Evolutionary conservation across 2,113 vertebrate genomes (phyloP).

Genomic region (Oryzias curvinotus): DNA sequence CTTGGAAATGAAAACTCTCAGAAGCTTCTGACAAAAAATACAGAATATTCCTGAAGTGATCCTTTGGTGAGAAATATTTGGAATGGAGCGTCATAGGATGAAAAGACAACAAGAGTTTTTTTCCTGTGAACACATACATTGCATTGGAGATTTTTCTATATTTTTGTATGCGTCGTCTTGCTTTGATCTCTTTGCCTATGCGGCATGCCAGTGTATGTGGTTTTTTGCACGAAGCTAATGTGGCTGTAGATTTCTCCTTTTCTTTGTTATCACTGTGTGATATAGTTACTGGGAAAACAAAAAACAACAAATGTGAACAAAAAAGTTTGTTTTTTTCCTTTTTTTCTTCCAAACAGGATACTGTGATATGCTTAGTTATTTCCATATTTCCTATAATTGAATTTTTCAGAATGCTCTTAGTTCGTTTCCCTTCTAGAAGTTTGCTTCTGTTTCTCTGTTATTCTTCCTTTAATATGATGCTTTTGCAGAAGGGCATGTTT

Average conservation of each 20-base stretch:
- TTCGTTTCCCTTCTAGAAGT: conserved; percentile 45
- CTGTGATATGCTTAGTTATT: conserved; percentile 70
- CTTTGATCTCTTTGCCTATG: conserved; percentile 74
- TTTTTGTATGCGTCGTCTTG: conserved; percentile 80
- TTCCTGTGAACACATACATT: conserved; percentile 55
- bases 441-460: conserved; percentile 50
- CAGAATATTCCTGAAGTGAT: conserved; percentile 56
- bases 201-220: conserved; percentile 74
- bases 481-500: conserved; percentile 53
- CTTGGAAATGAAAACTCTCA: conserved; percentile 25
- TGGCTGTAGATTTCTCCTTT: conserved; percentile 75
- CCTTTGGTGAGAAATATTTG: conserved; percentile 34
- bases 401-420: conserved; percentile 16
- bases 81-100: conserved; percentile 6
- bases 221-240: conserved; percentile 80
- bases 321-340: conserved; percentile 45
- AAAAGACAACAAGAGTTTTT: conserved; percentile 8
- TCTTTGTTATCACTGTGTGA: conserved; percentile 80
- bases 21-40: conserved; percentile 6
- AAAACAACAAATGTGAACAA: conserved; percentile 65
- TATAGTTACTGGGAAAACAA: conserved; percentile 73
- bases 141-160: conserved; percentile 76
- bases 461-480: conserved; percentile 41
- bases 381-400: conserved; percentile 34
- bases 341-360: conserved; percentile 67